These are phyloP conservation scores for Halocynthia roretzi DNA, from an alignment of 23 tunicate species.

Conservation along the genomic window DNA sequence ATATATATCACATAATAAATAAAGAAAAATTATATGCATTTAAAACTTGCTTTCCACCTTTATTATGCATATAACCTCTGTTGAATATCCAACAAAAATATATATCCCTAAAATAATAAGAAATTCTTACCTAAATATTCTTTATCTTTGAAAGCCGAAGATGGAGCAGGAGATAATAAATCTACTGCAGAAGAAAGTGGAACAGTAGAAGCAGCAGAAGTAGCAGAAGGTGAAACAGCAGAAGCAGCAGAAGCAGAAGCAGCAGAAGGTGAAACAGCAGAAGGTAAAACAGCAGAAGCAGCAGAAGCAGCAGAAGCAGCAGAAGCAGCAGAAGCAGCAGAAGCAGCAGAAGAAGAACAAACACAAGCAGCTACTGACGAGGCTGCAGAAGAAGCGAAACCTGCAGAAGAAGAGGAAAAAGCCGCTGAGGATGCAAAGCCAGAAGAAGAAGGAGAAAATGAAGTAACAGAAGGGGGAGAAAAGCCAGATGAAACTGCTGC, in stretches of 20 bases:
- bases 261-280: slow-evolving; percentile 6
- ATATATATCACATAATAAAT: too few relatives aligned
- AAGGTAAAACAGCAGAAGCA: slow-evolving; percentile 4
- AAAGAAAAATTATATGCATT: too few relatives aligned
- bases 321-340: neutral
- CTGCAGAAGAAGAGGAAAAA: neutral
- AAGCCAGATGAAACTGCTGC: neutral
- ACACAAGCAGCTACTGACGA: neutral
- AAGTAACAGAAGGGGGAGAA: neutral
- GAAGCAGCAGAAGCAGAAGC: neutral
- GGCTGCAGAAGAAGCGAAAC: neutral
- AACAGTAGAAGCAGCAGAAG: neutral
- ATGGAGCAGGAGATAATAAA: neutral
- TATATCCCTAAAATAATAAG: too few relatives aligned
- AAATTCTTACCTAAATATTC: too few relatives aligned
- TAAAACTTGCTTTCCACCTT: too few relatives aligned
- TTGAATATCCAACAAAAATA: too few relatives aligned
- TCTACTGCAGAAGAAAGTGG: neutral
- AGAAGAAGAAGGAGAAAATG: neutral
- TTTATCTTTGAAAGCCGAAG: neutral
- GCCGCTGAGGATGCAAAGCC: neutral
- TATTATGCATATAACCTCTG: too few relatives aligned
- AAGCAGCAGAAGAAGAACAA: neutral
- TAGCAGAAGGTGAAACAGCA: neutral
- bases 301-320: neutral